phyloP scores from a whole-genome alignment of 2,797 vertebrate genomes.

The Cottoperca gobio region DNA sequence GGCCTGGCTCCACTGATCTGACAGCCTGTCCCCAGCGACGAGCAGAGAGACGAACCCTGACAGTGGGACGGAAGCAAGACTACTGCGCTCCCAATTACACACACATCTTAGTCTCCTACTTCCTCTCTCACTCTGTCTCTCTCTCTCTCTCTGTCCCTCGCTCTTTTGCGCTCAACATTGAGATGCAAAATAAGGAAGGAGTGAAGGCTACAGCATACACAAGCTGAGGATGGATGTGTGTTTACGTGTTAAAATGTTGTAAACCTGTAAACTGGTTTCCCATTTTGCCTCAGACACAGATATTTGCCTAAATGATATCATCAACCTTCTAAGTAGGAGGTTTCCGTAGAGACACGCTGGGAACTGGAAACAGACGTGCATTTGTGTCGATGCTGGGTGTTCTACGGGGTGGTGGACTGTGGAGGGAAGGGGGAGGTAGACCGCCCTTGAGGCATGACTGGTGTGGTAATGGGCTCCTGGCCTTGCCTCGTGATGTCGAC shows the following conservation, averaged over 20 bases:
- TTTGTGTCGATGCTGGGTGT: slow-evolving; percentile 31
- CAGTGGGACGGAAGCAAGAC: slow-evolving; percentile 45
- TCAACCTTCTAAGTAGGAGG: neutral
- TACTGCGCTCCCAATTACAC: slow-evolving; percentile 59
- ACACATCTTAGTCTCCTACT: slow-evolving; percentile 19
- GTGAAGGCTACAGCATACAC: neutral
- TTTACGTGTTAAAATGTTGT: slow-evolving; percentile 21
- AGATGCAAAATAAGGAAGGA: slow-evolving; percentile 14
- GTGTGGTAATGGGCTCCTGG: slow-evolving; percentile 67
- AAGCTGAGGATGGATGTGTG: slow-evolving; percentile 9
- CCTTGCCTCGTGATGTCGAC: slow-evolving; percentile 42
- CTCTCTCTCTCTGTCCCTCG: neutral
- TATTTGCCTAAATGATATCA: slow-evolving; percentile 23
- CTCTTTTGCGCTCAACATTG: slow-evolving; percentile 5
- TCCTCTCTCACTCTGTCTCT: neutral
- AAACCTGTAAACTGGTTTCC: slow-evolving; percentile 15
- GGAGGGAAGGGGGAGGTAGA: slow-evolving; percentile 27
- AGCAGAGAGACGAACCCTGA: slow-evolving; percentile 52
- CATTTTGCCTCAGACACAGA: neutral
- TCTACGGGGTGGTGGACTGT: slow-evolving; percentile 30
- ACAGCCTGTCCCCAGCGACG: slow-evolving; percentile 68
- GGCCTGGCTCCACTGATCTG: slow-evolving; percentile 63
- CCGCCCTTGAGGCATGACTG: slow-evolving; percentile 77
- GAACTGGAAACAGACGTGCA: slow-evolving; percentile 21
- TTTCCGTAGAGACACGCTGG: neutral